These are phyloP conservation scores for Melanotus villosus DNA, from an alignment of 2,888 invertebrate genomes.

Conservation along the genomic window DNA sequence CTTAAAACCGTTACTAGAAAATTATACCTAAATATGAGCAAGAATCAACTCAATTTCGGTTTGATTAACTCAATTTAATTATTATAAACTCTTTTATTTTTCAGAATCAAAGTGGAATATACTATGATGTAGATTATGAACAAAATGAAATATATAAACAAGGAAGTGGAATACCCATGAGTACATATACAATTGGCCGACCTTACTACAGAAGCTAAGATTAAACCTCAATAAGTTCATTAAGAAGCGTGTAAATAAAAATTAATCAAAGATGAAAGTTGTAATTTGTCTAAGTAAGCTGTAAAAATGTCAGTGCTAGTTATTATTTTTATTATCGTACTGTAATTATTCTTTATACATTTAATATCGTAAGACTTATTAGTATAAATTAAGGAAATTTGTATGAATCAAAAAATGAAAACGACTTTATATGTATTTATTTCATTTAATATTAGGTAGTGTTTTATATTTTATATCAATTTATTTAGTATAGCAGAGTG, in stretches of 20 bases:
- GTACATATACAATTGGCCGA: slow-evolving; percentile 86
- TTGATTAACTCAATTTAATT: too few relatives aligned
- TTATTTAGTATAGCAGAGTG: too few relatives aligned
- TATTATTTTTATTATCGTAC: slow-evolving; percentile 33
- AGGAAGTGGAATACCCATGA: slow-evolving; percentile 80
- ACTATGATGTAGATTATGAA: slow-evolving; percentile 92
- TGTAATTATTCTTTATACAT: slow-evolving; percentile 17
- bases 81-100: slow-evolving; percentile 55
- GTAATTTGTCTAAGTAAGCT: neutral
- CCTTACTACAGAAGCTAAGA: slow-evolving; percentile 73
- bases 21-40: too few relatives aligned
- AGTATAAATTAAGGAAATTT: slow-evolving; percentile 14
- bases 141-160: slow-evolving; percentile 72
- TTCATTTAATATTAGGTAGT: neutral
- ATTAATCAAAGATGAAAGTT: neutral
- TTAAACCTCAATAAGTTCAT: slow-evolving; percentile 3
- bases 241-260: slow-evolving; percentile 25
- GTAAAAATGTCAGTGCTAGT: slow-evolving; percentile 28
- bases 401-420: slow-evolving; percentile 4
- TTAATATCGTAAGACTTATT: slow-evolving; percentile 27
- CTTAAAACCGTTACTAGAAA: too few relatives aligned
- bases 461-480: too few relatives aligned
- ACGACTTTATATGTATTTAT: neutral
- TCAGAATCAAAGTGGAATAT: slow-evolving; percentile 91
- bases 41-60: too few relatives aligned